Percentiles rank a stretch among this genome's conserved stretches.
phyloP scores from a whole-genome alignment of 2,888 invertebrate genomes.

The Pegoplata infirma region DNA sequence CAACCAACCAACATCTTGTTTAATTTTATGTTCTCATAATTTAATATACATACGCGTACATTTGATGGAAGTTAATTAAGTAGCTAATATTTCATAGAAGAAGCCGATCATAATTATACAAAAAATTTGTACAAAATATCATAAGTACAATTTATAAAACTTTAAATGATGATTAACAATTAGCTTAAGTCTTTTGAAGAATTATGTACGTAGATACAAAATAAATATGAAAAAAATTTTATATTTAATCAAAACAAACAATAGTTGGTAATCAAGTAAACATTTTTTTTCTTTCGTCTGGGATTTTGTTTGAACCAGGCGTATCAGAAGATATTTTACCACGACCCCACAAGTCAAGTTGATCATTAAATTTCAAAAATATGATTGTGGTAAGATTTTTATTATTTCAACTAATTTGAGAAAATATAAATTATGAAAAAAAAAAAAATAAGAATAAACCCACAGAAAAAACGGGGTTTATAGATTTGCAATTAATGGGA shows the following conservation, averaged over 20 bases:
- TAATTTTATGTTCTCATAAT: background rate
- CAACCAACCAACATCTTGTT: no score
- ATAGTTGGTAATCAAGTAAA: constrained; percentile 4
- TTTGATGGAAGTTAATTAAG: constrained; percentile 24
- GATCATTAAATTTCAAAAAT: constrained; percentile 30
- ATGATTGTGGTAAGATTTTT: background rate
- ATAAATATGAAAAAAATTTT: background rate
- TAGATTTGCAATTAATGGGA: background rate
- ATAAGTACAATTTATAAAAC: background rate
- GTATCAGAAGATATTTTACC: constrained; percentile 41
- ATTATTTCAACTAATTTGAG: constrained; percentile 5
- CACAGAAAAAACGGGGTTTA: no score
- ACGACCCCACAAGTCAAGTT: constrained; percentile 57
- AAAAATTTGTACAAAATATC: constrained; percentile 15
- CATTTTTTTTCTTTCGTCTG: background rate
- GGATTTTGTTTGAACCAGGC: constrained; percentile 13
- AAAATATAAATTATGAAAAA: background rate
- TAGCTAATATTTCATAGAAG: constrained; percentile 27
- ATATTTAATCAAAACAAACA: constrained; percentile 24
- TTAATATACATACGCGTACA: background rate
- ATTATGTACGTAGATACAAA: background rate
- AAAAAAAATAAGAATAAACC: background rate
- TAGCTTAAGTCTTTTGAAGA: background rate
- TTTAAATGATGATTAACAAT: constrained; percentile 28
- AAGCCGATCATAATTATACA: constrained; percentile 33